These are phyloP conservation scores for Linnaemya tessellans DNA, from an alignment of 2,888 invertebrate genomes.

Conservation along the genomic window DNA sequence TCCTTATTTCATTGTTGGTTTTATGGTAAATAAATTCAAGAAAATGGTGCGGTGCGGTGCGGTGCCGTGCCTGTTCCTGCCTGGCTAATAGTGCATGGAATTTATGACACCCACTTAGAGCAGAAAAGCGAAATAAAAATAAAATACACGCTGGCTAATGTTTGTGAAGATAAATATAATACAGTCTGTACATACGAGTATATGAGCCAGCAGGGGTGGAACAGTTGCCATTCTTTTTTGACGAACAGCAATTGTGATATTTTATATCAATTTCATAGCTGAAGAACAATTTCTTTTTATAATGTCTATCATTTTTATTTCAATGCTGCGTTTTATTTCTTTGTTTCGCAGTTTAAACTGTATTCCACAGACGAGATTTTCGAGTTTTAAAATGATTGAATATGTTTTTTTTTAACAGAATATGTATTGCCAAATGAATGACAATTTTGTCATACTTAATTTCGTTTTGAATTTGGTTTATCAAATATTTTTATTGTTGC, in stretches of 20 bases:
- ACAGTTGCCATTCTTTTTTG: not conserved
- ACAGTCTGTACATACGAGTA: not conserved
- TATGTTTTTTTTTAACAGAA: not conserved
- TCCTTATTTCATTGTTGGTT: slow-evolving; percentile 47
- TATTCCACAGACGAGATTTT: not conserved
- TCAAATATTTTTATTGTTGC: too few relatives aligned
- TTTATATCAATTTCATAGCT: not conserved
- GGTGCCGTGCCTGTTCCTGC: slow-evolving; percentile 32
- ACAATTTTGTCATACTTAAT: too few relatives aligned
- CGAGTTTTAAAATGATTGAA: not conserved
- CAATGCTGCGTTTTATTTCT: slow-evolving; percentile 73
- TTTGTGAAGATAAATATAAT: not conserved
- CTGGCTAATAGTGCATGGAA: slow-evolving; percentile 74
- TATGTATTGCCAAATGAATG: too few relatives aligned
- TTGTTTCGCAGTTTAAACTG: slow-evolving; percentile 14
- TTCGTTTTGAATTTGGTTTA: not conserved
- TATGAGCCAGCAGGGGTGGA: not conserved
- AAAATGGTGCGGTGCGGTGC: slow-evolving; percentile 21
- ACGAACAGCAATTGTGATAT: not conserved
- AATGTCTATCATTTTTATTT: slow-evolving; percentile 35
- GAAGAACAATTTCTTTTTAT: slow-evolving; percentile 26
- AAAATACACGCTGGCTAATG: slow-evolving; percentile 22
- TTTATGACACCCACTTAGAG: slow-evolving; percentile 73
- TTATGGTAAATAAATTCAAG: slow-evolving; percentile 33
- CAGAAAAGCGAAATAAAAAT: slow-evolving; percentile 9